Evolutionary conservation across 2,888 invertebrate genomes (phyloP), one percentile per base, ranked within the genome.

Genomic region (Taphrorychus bicolor): DNA sequence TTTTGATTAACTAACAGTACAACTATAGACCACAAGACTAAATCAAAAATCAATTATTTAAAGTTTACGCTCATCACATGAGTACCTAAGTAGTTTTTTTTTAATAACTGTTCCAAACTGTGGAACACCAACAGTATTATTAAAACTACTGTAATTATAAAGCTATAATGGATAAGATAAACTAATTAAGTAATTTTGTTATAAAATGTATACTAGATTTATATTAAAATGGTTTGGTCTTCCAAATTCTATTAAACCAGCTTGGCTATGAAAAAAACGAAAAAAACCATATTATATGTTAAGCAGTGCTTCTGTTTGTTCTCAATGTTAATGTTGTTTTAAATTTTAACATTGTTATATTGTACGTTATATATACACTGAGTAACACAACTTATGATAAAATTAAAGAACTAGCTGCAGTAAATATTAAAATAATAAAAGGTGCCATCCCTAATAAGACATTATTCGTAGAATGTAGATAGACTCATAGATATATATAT

Each of bases 61-160:
- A n/a, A n/a, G n/a, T n/a, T n/a, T n/a, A n/a, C n/a, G n/a, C n/a
- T n/a, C n/a, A n/a, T n/a, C n/a, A n/a, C n/a, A n/a, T n/a, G n/a
- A n/a, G n/a, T n/a, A n/a, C n/a, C n/a, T n/a, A n/a, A n/a, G n/a
- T n/a, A n/a, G n/a, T n/a, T n/a, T n/a, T n/a, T n/a, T n/a, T n/a
- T n/a, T n/a, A n/a, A n/a, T n/a, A n/a, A n/a, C n/a, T n/a, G n/a
- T n/a, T n/a, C n/a, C n/a, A n/a, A n/a, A n/a, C n/a, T n/a, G n/a
- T n/a, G n/a, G n/a, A n/a, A n/a, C 62, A 66, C 51, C 24, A 66
- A 58, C 72, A 72, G 72, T 72, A 67, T 70, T 73, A 73, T 67
- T 67, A 59, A 60, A 23, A 63, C 42, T 58, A 66, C 59, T 64
- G 11, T 32, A 32, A 32, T 32, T 2, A 32, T 32, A 9, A 9